Evolutionary conservation across 1,140 invertebrate species (phyloP), one percentile per base, ranked within the genome.

Genomic region (Drosophila chauvacae): DNA sequence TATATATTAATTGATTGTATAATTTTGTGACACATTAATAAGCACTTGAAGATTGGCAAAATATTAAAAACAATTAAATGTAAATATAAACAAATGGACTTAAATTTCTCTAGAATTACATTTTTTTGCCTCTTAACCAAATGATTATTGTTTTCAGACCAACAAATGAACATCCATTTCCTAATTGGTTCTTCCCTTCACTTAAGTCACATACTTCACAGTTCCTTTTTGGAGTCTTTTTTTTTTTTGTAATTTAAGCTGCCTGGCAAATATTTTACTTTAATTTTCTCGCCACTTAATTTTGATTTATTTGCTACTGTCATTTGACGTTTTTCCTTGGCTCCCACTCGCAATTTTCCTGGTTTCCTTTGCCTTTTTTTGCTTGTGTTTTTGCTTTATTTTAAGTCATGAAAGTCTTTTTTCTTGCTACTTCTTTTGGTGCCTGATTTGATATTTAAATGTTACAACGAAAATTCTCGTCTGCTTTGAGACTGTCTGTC

Each of bases 221-320:
- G 13, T 57, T 37, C 6, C 13, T 18, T 18, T 26, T 7, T 3
- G 16, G 0, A 10, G 7, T 13, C 1, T 13, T 51, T 18, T 13
- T 20, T 13, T 20, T 33, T 26, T 37, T 30, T 58, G 18, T 9
- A 20, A 51, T 33, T 18, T 35, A 37, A 51, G 37, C 28, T 28
- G 26, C 14, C 10, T 33, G 60, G 48, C 51, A 50, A 55, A 66
- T 50, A 57, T 48, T 72, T 70, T 30, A 50, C 51, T 59, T 68
- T 69, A 69, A 72, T 57, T 72, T 72, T 59, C 64, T 70, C 45
- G 41, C 64, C 70, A 73, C 71, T 71, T 61, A 74, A 72, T 44
- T 75, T 75, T 75, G 50, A 75, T 75, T 72, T 74, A 72, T 74
- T 71, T 74, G 64, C 45, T 35, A 14, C 47, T 74, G 53, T 58